These are phyloP conservation scores for Pterophyllum scalare DNA, from an alignment of 2,113 vertebrate genomes.

Conservation along the genomic window DNA sequence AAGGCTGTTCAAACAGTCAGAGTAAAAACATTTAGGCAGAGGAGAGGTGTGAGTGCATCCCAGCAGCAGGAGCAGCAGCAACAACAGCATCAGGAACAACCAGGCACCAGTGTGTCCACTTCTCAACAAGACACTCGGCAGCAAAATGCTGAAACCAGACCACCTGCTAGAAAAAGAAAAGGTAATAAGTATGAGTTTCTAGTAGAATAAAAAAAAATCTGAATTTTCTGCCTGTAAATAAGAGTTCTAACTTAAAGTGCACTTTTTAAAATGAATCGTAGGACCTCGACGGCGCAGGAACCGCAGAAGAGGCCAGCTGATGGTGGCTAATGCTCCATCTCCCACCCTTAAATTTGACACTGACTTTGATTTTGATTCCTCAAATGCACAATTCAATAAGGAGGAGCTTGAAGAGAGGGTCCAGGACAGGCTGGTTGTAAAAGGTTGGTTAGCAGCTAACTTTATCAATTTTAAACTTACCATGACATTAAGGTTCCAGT, in stretches of 20 bases:
- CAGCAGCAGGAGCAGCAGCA: conserved; percentile 32
- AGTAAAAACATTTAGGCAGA: conserved; percentile 77
- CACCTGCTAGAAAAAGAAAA: conserved; percentile 86
- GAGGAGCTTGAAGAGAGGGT: conserved; percentile 90
- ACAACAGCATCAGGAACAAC: conserved; percentile 57
- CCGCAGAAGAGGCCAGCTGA: conserved; percentile 88
- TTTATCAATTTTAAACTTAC: background rate
- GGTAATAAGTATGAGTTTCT: conserved; percentile 75
- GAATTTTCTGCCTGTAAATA: background rate
- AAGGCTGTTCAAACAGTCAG: conserved; percentile 93
- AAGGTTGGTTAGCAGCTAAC: conserved; percentile 79
- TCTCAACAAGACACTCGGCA: conserved; percentile 72
- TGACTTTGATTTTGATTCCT: conserved; percentile 97
- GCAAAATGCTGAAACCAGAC: conserved; percentile 85
- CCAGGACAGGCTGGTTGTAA: conserved; percentile 84
- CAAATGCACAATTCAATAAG: conserved; percentile 95
- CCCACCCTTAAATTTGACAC: conserved; percentile 93
- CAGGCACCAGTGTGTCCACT: conserved; percentile 72
- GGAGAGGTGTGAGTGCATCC: conserved; percentile 56
- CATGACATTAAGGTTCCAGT: background rate
- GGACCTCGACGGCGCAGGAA: conserved; percentile 88
- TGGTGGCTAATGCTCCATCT: conserved; percentile 83
- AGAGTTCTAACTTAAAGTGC: background rate
- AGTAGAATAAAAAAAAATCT: background rate
- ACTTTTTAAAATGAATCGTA: conserved; percentile 48